phyloP scores from a whole-genome alignment of 1,140 invertebrate species.

The Scaptomyza graminum region DNA sequence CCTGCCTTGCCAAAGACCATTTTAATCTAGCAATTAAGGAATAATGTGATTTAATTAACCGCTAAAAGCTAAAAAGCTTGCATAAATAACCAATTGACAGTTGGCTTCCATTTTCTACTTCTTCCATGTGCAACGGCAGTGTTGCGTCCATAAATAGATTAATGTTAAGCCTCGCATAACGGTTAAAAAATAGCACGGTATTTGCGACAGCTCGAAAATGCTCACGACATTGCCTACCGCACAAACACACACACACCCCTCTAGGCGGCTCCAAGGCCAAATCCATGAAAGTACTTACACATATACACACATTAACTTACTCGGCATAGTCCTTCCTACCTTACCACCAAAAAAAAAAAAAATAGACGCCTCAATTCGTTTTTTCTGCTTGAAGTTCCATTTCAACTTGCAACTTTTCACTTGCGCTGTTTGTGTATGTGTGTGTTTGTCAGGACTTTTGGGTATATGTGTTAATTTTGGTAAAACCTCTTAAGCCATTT shows the following conservation, averaged over 20 bases:
- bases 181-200: slow-evolving; percentile 78
- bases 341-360: no score
- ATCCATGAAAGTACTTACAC: background rate
- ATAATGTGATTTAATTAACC: slow-evolving; percentile 80
- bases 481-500: slow-evolving; percentile 79
- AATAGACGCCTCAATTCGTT: background rate
- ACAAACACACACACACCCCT: background rate
- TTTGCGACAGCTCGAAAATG: slow-evolving; percentile 58
- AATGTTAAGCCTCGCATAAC: slow-evolving; percentile 76
- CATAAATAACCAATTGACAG: slow-evolving; percentile 80
- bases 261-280: no score
- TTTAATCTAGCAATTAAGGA: slow-evolving; percentile 78
- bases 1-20: slow-evolving; percentile 29
- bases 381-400: background rate
- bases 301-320: background rate
- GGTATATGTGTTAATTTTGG: slow-evolving; percentile 63
- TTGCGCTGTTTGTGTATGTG: background rate
- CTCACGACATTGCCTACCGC: slow-evolving; percentile 21
- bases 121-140: slow-evolving; percentile 22
- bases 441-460: slow-evolving; percentile 1
- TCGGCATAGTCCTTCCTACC: no score
- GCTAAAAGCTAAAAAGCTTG: slow-evolving; percentile 76
- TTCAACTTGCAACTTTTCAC: background rate
- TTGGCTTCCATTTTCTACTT: background rate
- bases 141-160: slow-evolving; percentile 76